Base-by-base conservation (phyloP, 2,888 invertebrate genomes). In the Leptopterna dolabrata region DNA sequence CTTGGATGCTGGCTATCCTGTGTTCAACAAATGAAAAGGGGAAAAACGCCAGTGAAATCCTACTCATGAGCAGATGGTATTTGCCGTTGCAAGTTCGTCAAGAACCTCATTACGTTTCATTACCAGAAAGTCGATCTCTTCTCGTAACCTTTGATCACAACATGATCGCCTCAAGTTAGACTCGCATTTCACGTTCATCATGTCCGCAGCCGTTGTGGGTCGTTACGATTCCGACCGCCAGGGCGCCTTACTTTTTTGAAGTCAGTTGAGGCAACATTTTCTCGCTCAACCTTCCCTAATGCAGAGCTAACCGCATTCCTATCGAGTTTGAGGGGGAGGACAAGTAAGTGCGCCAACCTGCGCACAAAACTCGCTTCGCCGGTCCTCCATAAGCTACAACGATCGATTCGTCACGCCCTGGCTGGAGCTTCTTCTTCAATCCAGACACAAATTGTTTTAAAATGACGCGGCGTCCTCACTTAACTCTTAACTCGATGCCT, bases 301-400 rank as follows among this genome's bases (percentile, higher is more conserved):
- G 85, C 73, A 85, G 85, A 85, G 73, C 85, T 85, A 85, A 85
- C 76, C 85, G 76, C 85, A 85, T 73, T 85, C 73, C 85, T 51
- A 85, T 85, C 85, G 29, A 47, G 47, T 73, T n/a, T 85, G 85
- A 71, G 84, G 73, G 85, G 71, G 76, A 76, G 76, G 55, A 81
- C 51, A 47, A 30, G 30, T 70, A 41, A 70, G 41, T 45, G 78
- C 24, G 45, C 43, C 24, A 30, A 30, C 36, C 36, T 43, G 76
- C 45, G 11, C 78, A 41, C 41, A 45, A 78, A 73, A 73, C 73
- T n/a, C 36, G 36, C 73, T 73, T 19, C n/a, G 30, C 73, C 73
- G n/a, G 36, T 36, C 29, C 41, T 30, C 78, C 85, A 85, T 85
- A 85, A 85, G 85, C 85, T 73, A 73, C 85, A 36, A 47, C 27